A percentile compares a stretch with the other conserved stretches of the same genome.
Evolutionary conservation across 2,113 vertebrate species (phyloP).

Genomic region (Bufo gargarizans): DNA sequence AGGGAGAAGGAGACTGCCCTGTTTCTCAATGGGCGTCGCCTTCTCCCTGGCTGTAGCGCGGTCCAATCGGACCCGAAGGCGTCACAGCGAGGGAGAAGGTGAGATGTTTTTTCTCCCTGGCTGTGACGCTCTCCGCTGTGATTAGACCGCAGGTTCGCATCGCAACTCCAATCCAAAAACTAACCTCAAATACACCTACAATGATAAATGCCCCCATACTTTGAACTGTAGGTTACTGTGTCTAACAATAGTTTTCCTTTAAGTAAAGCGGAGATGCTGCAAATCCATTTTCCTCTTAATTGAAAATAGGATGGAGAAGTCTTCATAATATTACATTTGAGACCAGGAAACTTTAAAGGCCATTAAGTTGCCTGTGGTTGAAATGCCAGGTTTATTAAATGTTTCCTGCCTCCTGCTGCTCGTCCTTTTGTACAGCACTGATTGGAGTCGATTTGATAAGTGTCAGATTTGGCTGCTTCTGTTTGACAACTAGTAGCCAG

Average conservation of each 20-base stretch:
- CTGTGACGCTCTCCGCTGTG: too few species aligned
- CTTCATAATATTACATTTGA: neutral
- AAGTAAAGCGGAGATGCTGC: neutral
- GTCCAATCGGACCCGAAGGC: too few species aligned
- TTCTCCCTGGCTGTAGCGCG: too few species aligned
- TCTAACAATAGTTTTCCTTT: neutral
- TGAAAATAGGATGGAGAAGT: neutral
- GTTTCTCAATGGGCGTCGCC: too few species aligned
- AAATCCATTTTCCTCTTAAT: neutral
- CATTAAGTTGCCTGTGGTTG: conserved; percentile 1
- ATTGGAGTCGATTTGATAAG: conserved; percentile 18
- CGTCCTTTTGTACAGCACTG: neutral
- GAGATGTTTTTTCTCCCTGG: too few species aligned
- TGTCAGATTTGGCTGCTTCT: conserved; percentile 30
- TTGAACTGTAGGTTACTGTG: neutral
- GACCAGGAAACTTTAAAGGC: neutral
- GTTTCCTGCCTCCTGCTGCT: neutral
- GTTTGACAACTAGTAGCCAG: conserved; percentile 22
- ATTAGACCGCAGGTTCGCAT: too few species aligned
- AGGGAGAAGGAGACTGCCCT: too few species aligned
- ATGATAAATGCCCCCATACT: too few species aligned
- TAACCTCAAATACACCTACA: too few species aligned
- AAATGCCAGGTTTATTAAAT: conserved; percentile 38
- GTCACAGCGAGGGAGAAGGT: too few species aligned
- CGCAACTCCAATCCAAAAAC: too few species aligned